Percentiles rank a stretch among this genome's conserved stretches.
These are phyloP conservation scores for Apamea anceps DNA, from an alignment of 2,888 invertebrate genomes.

Conservation along the genomic window DNA sequence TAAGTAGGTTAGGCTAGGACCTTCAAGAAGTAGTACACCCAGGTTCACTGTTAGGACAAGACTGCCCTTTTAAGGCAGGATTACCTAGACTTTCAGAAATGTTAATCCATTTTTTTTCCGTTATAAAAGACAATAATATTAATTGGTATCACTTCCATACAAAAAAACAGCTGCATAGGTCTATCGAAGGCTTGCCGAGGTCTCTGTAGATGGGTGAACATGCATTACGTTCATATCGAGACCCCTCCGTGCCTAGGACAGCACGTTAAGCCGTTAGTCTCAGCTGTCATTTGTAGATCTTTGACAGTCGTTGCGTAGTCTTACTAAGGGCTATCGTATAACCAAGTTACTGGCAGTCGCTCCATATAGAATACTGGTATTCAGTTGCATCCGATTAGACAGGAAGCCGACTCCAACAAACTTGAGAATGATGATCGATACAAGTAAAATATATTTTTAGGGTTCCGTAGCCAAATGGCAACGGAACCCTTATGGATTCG, in stretches of 20 bases:
- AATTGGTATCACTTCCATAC: neutral
- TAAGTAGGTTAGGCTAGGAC: neutral
- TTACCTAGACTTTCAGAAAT: neutral
- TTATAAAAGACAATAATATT: neutral
- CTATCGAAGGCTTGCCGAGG: neutral
- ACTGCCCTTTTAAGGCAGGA: neutral
- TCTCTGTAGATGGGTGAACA: neutral
- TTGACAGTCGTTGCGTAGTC: neutral
- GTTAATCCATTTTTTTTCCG: neutral
- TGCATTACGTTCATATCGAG: neutral
- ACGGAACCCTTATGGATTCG: too few relatives aligned
- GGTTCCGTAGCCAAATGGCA: too few relatives aligned
- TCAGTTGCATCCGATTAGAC: neutral
- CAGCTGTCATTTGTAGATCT: neutral
- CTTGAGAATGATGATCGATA: neutral
- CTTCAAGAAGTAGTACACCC: neutral
- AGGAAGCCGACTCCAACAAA: neutral
- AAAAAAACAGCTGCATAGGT: neutral
- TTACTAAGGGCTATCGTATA: neutral
- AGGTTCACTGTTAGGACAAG: neutral
- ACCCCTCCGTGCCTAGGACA: neutral
- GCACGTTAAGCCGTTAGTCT: neutral
- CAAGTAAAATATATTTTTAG: neutral
- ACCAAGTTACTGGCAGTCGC: too few relatives aligned
- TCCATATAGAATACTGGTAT: too few relatives aligned